A percentile compares a stretch with the other conserved stretches of the same genome.
Evolutionary conservation across 2,888 invertebrate genomes (phyloP).

Genomic region (Agrochola lychnidis): DNA sequence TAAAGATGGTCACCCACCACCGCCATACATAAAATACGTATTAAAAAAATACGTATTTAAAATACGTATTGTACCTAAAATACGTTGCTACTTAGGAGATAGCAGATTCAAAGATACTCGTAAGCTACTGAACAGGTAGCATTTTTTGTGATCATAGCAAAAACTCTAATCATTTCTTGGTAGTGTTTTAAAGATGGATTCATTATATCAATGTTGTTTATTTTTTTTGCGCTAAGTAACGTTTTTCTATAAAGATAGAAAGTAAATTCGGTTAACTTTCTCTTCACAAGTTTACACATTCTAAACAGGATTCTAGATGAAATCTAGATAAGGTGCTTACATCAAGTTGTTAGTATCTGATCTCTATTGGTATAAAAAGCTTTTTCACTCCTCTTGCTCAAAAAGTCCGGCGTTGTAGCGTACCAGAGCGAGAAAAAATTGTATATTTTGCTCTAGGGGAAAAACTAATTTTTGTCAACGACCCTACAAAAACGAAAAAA

Average conservation of each 20-base stretch:
- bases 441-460: no score
- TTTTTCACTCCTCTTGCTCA: no score
- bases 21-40: no score
- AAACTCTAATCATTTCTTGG: slow-evolving; percentile 24
- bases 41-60: no score
- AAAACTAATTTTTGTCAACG: no score
- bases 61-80: background rate
- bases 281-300: slow-evolving; percentile 28
- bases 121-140: slow-evolving; percentile 13
- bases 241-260: slow-evolving; percentile 30
- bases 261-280: slow-evolving; percentile 42
- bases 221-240: slow-evolving; percentile 25
- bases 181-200: slow-evolving; percentile 39
- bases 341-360: background rate
- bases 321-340: slow-evolving; percentile 14
- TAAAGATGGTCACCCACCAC: no score
- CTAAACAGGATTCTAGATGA: slow-evolving; percentile 17
- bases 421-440: no score
- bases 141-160: slow-evolving; percentile 32
- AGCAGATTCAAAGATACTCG: slow-evolving; percentile 20
- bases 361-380: no score
- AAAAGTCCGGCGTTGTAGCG: no score
- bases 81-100: background rate
- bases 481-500: no score
- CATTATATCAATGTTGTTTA: slow-evolving; percentile 14